Base-by-base conservation (phyloP, 2,797 vertebrate species). In the Paratrypauchen microcephalus region DNA sequence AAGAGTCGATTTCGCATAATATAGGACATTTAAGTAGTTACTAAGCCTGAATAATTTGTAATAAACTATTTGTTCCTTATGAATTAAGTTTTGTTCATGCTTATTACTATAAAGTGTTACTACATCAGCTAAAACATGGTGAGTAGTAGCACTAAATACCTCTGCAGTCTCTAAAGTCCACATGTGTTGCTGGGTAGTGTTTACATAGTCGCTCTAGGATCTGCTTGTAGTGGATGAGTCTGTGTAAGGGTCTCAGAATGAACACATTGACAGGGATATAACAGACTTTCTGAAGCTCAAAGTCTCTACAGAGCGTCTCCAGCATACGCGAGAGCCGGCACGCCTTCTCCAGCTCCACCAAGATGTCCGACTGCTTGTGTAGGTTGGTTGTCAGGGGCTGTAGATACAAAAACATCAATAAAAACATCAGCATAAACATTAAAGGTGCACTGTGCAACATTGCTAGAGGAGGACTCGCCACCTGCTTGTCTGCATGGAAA, bases 281-380 rank as follows among this genome's bases (percentile, higher is more conserved):
- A 82, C 98, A 99, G 78, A 97, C 97, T 81, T 99, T 99, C 79
- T 99, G 97, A 82, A 97, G 92, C 85, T 99, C 98, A 64, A 99
- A 98, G 83, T 98, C 97, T 68, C 96, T 90, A 92, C 96, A 98
- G 50, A 96, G 86, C 30, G 65, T 88, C 86, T 98, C 96, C 85
- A 99, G 77, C 86, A 87, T 92, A 66, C 93, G 93, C 0, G 96
- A 97, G 8, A 78, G 85, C 83, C 91, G 92, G 78, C 96, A 95
- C 0, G 91, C 91, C 0, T 92, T 93, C 86, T 98, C 96, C 90
- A 99, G 76, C 66, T 96, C 95, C 71, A 94, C 76, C 90, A 99
- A 82, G 13, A 95, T 92, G 69, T 98, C 96, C 0, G 93, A 89
- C 89, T 97, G 96, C 84, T 94, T 96, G 88, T 96, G 94, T 78